Base-by-base conservation (phyloP, 2,797 vertebrate species). In the Pitangus sulphuratus region DNA sequence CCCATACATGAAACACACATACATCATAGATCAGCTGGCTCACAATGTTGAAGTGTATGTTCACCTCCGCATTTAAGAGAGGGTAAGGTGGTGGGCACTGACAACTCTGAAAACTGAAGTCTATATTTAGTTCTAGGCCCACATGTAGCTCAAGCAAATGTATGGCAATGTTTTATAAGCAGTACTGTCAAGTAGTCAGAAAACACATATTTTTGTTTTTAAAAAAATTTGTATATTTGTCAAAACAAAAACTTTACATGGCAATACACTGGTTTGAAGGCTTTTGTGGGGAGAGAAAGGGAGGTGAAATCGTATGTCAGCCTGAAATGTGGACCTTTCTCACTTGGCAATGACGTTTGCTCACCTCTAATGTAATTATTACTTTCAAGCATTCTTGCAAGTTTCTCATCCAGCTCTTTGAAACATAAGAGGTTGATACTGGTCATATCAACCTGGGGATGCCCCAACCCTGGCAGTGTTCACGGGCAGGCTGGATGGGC, bases 121-220 rank as follows among this genome's bases (percentile, higher is more conserved):
- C 54, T 91, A 24, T 71, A 17, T 90, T 95, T 87, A 87, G 72
- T 57, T 71, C 37, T 22, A 33, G 93, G 57, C 80, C 74, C 44
- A 90, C 31, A 5, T 48, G 31, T 50, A 92, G 65, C 90, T 87
- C 45, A 78, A 83, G 51, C 16, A 77, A 84, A 72, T 44, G 48
- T 75, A 50, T 40, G 51, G 39, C 39, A 72, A 33, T 80, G 70
- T 54, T 96, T 93, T 88, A 87, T n/a, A 74, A 93, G 74, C 58
- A 68, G 58, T 45, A 40, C 74, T 57, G 68, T 86, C 74, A 77
- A 66, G 14, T 8, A 70, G 45, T 92, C 71, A 77, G 65, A 88
- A 87, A 74, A 15, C 45, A 82, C 31, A n/a, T 76, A 83, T 68
- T 90, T 93, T 81, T 93, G 31, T 85, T 64, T 72, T 76, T 35